Conservation (phyloP, 2,888 invertebrate genomes). For the Anthophora plumipes region DNA sequence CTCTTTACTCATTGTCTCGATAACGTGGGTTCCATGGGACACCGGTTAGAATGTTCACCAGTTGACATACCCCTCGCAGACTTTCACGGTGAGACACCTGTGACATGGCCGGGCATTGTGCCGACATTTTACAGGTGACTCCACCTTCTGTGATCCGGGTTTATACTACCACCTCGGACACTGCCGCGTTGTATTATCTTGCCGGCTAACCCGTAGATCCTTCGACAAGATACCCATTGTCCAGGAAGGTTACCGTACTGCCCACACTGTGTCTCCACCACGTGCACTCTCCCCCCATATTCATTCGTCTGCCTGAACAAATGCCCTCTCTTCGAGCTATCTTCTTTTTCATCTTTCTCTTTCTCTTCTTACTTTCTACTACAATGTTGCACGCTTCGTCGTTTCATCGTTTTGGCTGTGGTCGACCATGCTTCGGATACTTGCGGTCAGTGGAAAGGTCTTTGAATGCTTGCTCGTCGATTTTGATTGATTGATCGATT, state of each 20-base stretch:
- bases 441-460: not conserved
- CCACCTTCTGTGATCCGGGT: slow-evolving; percentile 61
- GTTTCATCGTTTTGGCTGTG: slow-evolving; percentile 5
- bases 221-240: slow-evolving; percentile 72
- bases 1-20: slow-evolving; percentile 56
- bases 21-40: slow-evolving; percentile 43
- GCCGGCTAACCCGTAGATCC: slow-evolving; percentile 70
- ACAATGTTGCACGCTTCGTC: too few species aligned
- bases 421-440: not conserved
- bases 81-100: slow-evolving; percentile 69
- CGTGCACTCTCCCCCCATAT: slow-evolving; percentile 24
- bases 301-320: slow-evolving; percentile 42
- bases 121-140: slow-evolving; percentile 73
- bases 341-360: slow-evolving; percentile 1
- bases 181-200: slow-evolving; percentile 68
- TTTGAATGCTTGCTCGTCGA: not conserved
- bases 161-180: slow-evolving; percentile 64
- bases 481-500: not conserved
- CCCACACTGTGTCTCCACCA: slow-evolving; percentile 62
- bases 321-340: slow-evolving; percentile 20
- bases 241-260: slow-evolving; percentile 68
- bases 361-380: too few species aligned
- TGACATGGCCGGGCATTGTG: slow-evolving; percentile 70
- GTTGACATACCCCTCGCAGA: slow-evolving; percentile 44
- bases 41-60: not conserved